These are phyloP conservation scores for Anoplius nigerrimus DNA, from an alignment of 2,888 invertebrate species.

Conservation along the genomic window DNA sequence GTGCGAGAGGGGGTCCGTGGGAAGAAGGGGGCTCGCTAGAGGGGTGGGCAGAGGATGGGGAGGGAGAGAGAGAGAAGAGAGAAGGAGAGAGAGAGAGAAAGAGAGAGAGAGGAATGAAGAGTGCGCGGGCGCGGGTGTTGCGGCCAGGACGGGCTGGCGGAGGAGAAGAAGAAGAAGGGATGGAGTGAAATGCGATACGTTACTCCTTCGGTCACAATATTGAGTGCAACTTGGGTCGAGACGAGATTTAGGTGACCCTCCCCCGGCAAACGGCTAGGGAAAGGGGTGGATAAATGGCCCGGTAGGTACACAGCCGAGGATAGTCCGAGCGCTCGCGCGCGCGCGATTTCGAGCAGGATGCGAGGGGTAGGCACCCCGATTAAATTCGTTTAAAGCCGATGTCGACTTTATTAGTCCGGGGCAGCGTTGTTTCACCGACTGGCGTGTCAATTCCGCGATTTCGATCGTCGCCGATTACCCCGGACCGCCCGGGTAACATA, in stretches of 20 bases:
- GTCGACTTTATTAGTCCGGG: conserved; percentile 61
- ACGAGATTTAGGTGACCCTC: conserved; percentile 67
- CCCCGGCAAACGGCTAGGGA: conserved; percentile 35
- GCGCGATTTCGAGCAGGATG: neutral
- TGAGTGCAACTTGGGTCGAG: conserved; percentile 66
- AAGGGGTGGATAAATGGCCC: conserved; percentile 57
- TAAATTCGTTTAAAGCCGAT: conserved; percentile 66
- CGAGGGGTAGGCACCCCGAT: conserved; percentile 47
- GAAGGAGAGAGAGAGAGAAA: conserved; percentile 18
- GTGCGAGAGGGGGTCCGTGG: conserved; percentile 20
- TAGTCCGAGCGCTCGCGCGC: too few species aligned
- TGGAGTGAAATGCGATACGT: conserved; percentile 64
- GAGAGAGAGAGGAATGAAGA: conserved; percentile 11
- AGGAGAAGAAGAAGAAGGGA: conserved; percentile 6
- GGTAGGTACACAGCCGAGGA: too few species aligned
- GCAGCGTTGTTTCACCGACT: neutral
- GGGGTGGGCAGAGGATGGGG: conserved; percentile 13
- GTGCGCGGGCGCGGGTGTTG: neutral
- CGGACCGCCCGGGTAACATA: too few species aligned
- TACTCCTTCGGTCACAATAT: conserved; percentile 72
- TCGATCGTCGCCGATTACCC: too few species aligned
- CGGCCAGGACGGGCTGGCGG: conserved; percentile 8
- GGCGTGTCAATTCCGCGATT: neutral
- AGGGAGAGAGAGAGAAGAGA: conserved; percentile 19
- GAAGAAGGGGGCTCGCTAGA: conserved; percentile 3